Conservation (phyloP, 2,888 invertebrate species). For the Himalopsyche anomala region DNA sequence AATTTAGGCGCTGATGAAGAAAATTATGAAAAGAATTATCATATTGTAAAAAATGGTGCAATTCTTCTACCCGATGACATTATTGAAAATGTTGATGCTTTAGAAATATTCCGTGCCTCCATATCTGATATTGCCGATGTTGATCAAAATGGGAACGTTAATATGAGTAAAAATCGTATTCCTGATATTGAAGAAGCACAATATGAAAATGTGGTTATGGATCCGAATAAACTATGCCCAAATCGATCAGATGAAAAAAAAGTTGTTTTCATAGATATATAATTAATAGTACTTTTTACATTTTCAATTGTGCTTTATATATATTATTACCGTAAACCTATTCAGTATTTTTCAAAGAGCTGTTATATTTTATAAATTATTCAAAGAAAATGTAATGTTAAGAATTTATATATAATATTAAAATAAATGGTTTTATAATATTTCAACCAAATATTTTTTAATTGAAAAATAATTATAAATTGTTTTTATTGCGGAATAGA, state of each 20-base stretch:
- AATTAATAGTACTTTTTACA: neutral
- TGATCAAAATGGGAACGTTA: neutral
- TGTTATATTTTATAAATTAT: no score
- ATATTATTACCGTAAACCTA: neutral
- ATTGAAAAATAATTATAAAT: no score
- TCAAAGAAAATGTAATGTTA: no score
- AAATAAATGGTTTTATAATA: no score
- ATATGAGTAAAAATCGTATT: constrained; percentile 65
- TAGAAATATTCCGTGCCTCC: constrained; percentile 73
- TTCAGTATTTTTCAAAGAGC: no score
- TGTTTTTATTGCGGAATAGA: no score
- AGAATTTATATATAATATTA: no score
- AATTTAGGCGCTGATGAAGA: neutral
- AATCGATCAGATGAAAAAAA: constrained; percentile 71
- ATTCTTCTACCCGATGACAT: constrained; percentile 47
- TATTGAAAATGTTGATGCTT: constrained; percentile 50
- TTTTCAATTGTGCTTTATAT: neutral
- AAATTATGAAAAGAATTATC: neutral
- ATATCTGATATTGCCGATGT: constrained; percentile 70
- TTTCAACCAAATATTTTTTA: no score
- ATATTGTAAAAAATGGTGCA: neutral
- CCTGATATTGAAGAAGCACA: neutral
- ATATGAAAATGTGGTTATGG: constrained; percentile 66
- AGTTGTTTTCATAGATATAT: constrained; percentile 70
- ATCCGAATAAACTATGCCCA: constrained; percentile 70